These are phyloP conservation scores for Calosoma granatense DNA, from an alignment of 1,140 invertebrate genomes.

Conservation along the genomic window DNA sequence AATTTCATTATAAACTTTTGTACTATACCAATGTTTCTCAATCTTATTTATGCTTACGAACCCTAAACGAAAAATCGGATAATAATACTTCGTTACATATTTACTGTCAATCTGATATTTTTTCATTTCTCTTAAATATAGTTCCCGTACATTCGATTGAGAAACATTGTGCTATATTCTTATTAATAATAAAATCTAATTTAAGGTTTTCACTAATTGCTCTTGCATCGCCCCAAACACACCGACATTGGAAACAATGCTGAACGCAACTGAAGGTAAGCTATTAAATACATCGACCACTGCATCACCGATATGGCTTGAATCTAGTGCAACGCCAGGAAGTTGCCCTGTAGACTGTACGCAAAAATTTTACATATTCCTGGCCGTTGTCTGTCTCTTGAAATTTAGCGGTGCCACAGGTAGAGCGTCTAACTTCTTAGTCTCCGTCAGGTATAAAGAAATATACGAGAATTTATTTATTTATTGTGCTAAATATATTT, in stretches of 20 bases:
- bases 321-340: slow-evolving; percentile 42
- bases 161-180: no score
- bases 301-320: background rate
- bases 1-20: no score
- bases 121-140: no score
- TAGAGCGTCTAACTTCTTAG: slow-evolving; percentile 55
- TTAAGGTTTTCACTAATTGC: slow-evolving; percentile 45
- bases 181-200: no score
- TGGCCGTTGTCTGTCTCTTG: slow-evolving; percentile 53
- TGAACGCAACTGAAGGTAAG: background rate
- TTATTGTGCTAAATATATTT: slow-evolving; percentile 2
- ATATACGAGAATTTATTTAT: no score
- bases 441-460: slow-evolving; percentile 49
- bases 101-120: no score
- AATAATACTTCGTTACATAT: no score
- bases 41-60: no score
- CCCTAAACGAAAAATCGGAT: no score
- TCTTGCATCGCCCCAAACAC: slow-evolving; percentile 37
- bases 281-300: background rate
- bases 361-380: slow-evolving; percentile 51
- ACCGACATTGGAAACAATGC: background rate
- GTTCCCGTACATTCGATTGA: no score
- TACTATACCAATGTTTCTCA: no score
- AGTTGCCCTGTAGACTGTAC: slow-evolving; percentile 55
- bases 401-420: slow-evolving; percentile 58